A percentile compares a stretch with the other conserved stretches of the same genome.
These are phyloP conservation scores for Caenorhabditis drosophilae DNA, from an alignment of 2,888 invertebrate species.

Conservation along the genomic window DNA sequence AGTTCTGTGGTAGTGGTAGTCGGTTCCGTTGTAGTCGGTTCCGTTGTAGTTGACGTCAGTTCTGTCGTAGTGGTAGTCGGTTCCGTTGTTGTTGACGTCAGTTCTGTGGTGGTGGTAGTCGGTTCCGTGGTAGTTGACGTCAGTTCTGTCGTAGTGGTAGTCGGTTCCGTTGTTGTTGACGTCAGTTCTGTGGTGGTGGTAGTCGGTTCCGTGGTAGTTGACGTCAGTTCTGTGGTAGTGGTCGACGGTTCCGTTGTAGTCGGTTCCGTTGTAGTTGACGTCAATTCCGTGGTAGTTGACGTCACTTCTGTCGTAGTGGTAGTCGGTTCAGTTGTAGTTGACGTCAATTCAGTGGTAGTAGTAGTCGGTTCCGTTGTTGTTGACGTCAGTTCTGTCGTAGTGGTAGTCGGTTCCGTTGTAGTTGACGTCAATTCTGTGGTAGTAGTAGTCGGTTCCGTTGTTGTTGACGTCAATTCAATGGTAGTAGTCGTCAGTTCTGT, in stretches of 20 bases:
- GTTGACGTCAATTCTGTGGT: neutral
- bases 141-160: conserved; percentile 6
- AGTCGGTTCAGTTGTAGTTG: conserved; percentile 12
- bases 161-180: conserved; percentile 8
- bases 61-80: conserved; percentile 13
- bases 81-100: conserved; percentile 14
- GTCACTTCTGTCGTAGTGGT: conserved; percentile 1
- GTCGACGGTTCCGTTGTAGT: conserved; percentile 13
- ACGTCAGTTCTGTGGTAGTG: conserved; percentile 3
- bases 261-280: conserved; percentile 6
- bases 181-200: conserved; percentile 2
- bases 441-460: conserved; percentile 7
- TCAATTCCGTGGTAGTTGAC: conserved; percentile 8
- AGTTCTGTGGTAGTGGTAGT: conserved; percentile 4
- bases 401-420: conserved; percentile 3
- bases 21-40: conserved; percentile 1
- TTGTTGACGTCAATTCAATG: neutral
- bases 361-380: conserved; percentile 4
- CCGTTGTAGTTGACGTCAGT: neutral
- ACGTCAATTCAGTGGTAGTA: conserved; percentile 3
- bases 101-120: conserved; percentile 12
- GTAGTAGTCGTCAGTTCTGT: conserved; percentile 17
- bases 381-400: conserved; percentile 1
- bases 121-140: conserved; percentile 10
- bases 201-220: conserved; percentile 11